These are phyloP conservation scores for Anthonomus grandis DNA, from an alignment of 1,140 invertebrate genomes.

Conservation along the genomic window DNA sequence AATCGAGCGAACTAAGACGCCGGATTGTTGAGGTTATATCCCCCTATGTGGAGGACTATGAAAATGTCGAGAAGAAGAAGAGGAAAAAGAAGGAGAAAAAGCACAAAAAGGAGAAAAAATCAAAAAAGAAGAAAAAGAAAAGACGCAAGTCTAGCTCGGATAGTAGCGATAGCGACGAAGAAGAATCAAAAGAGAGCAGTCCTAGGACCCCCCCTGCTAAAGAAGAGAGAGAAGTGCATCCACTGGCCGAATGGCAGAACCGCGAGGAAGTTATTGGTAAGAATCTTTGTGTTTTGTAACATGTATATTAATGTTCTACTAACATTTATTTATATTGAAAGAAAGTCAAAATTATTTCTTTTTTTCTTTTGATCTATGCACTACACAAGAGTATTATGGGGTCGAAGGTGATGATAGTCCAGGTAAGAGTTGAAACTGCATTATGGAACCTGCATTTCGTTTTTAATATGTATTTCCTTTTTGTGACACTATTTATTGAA, in stretches of 20 bases:
- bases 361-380: constrained; percentile 7
- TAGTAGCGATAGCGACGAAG: constrained; percentile 57
- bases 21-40: constrained; percentile 40
- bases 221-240: constrained; percentile 32
- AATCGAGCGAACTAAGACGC: constrained; percentile 43
- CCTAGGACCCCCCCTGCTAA: constrained; percentile 31
- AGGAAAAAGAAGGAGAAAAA: constrained; percentile 60
- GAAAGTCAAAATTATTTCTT: neutral
- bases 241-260: constrained; percentile 52
- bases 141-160: constrained; percentile 53
- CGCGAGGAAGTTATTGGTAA: constrained; percentile 23
- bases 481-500: no score
- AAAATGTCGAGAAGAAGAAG: constrained; percentile 51
- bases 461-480: no score
- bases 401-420: constrained; percentile 20
- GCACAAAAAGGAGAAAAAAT: constrained; percentile 64
- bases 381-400: constrained; percentile 25
- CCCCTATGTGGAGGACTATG: constrained; percentile 41
- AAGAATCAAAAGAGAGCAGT: constrained; percentile 16
- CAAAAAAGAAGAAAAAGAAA: constrained; percentile 68
- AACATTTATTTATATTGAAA: constrained; percentile 2
- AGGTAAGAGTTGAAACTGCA: constrained; percentile 13
- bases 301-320: neutral
- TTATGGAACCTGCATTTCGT: neutral
- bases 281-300: neutral